Evolutionary conservation across 2,113 vertebrate species (phyloP), one percentile per base, ranked within the genome.

Genomic region (Paraplagusia blochii): DNA sequence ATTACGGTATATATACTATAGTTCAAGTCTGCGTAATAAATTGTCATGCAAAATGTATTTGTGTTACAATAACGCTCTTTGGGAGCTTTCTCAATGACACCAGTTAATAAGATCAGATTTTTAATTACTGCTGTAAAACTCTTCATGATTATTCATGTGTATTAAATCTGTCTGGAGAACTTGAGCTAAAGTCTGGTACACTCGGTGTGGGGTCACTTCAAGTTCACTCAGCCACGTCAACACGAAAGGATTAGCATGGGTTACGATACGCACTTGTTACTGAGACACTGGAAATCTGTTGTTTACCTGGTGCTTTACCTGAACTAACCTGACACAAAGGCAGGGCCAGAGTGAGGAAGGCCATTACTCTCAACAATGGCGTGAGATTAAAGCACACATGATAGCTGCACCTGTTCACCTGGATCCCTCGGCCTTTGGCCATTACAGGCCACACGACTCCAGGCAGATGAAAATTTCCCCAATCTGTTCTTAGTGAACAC

Each of bases 231-330:
- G 45, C 54, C 63, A 56, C 8, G 8, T 39, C 63, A 15, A 40
- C 22, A n/a, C 29, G 13, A 3, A 15, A 47, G 79, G 76, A 80
- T 80, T 73, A 77, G 46, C 8, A 22, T 42, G 38, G 64, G 44
- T 73, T 69, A 77, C 63, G 67, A 63, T 56, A 39, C 63, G 75
- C 69, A 66, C 69, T 72, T 82, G 69, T 85, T 82, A 47, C 64
- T 44, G 52, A 79, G 72, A 47, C 40, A 53, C 67, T 51, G 68
- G 53, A 46, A 65, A 44, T 64, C 56, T 60, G 53, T 18, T 82
- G 71, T 66, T 64, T 70, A 68, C 53, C 12, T 9, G n/a, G n/a
- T 42, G 55, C 62, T 47, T 82, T 71, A 83, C 59, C 40, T 58
- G 43, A 17, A 50, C 42, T 60, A 59, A 22, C 19, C 53, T 53